Conservation (phyloP, 2,113 vertebrate genomes). For the Chloropsis hardwickii region DNA sequence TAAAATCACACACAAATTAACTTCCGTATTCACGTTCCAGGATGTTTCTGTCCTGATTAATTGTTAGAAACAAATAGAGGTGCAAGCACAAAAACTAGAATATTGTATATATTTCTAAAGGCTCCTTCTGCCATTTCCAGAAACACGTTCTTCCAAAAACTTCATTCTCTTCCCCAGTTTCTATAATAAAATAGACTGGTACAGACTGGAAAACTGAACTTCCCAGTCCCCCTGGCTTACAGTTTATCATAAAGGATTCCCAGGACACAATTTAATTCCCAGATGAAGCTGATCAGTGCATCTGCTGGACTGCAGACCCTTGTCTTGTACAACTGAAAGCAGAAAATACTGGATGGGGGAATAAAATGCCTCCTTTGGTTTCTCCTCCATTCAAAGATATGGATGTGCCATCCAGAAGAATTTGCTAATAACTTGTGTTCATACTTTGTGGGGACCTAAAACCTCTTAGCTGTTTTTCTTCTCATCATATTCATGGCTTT, state of each 20-base stretch:
- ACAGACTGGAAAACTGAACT: background rate
- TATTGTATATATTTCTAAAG: background rate
- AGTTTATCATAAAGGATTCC: background rate
- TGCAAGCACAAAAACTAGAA: background rate
- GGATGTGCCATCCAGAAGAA: background rate
- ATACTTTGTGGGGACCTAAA: background rate
- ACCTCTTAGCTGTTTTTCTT: background rate
- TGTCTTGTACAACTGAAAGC: background rate
- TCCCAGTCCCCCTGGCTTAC: background rate
- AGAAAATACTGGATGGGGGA: background rate
- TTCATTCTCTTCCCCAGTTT: background rate
- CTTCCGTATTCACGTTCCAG: background rate
- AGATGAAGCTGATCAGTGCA: background rate
- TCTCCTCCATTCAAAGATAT: background rate
- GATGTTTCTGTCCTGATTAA: background rate
- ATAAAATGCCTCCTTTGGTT: background rate
- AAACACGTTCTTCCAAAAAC: background rate
- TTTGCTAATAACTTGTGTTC: background rate
- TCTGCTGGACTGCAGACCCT: background rate
- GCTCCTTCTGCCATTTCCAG: background rate
- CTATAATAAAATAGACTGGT: background rate
- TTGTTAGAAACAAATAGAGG: background rate
- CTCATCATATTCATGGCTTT: accelerated
- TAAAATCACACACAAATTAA: background rate
- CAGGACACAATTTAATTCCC: background rate